Base-by-base conservation (phyloP, 2,113 vertebrate species). In the Grammomys dolichurus region DNA sequence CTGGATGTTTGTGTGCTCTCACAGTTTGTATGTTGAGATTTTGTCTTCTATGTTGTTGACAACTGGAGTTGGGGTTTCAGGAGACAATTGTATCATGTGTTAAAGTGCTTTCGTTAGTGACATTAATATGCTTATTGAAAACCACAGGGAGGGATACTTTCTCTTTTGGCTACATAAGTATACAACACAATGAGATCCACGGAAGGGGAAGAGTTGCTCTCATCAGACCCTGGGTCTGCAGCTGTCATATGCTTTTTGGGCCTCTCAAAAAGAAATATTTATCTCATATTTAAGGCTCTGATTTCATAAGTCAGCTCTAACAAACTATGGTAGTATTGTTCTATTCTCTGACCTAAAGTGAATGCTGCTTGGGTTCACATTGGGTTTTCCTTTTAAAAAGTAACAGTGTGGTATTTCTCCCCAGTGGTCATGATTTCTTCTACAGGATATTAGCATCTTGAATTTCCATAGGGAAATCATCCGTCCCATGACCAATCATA, bases 391-490 rank as follows among this genome's bases (percentile, higher is more conserved):
- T 73, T 95, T 84, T 48, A 48, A 58, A 87, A 95, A 93, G 78
- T 56, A 70, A 40, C 60, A 60, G 28, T 93, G 36, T 81, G 54
- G 48, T 43, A 3, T 36, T 95, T 12, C 36, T 91, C 43, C 17
- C 85, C 19, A 87, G 33, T 91, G 92, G 20, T 11, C 4, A 22
- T 60, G 31, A 43, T 10, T 17, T 78, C n/a, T 89, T 6, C 5
- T 96, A 93, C 6, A 6, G 76, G 28, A 46, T 72, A 92, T 40
- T 10, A 94, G 51, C 19, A 77, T 46, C 26, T 70, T 94, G 48
- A 63, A 80, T 85, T 96, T 95, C 65, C 69, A 88, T 46, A 73
- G 63, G 87, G 81, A 85, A 94, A 67, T 4, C n/a, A 54, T 46
- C 26, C 87, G 28, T 95, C 24, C 16, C 20, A 26, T 12, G 88